These are phyloP conservation scores for Heterotilapia buettikoferi DNA, from an alignment of 2,113 vertebrate species.

Conservation along the genomic window DNA sequence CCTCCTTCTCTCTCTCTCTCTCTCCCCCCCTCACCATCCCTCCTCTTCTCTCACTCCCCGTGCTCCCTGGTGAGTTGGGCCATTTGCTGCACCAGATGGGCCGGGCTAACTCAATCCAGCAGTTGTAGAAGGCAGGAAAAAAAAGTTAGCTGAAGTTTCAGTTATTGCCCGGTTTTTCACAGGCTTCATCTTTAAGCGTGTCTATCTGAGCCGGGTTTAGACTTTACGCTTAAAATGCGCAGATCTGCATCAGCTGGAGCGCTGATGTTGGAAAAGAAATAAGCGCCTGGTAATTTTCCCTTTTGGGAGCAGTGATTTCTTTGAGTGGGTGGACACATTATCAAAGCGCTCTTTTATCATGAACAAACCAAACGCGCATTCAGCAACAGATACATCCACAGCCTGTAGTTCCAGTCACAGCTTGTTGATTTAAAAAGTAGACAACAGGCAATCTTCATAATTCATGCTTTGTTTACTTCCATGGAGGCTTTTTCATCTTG, in stretches of 20 bases:
- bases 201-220: background rate
- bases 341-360: background rate
- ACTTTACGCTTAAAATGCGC: background rate
- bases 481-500: background rate
- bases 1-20: background rate
- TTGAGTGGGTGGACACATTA: background rate
- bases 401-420: background rate
- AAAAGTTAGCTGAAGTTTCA: constrained; percentile 60
- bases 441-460: constrained; percentile 13
- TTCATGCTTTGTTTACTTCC: constrained; percentile 15
- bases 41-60: constrained; percentile 37
- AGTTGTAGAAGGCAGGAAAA: background rate
- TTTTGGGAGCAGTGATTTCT: background rate
- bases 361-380: background rate
- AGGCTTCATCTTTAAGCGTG: background rate
- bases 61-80: constrained; percentile 64
- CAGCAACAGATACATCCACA: background rate
- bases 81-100: constrained; percentile 74
- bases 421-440: background rate
- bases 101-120: constrained; percentile 62
- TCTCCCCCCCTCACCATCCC: background rate
- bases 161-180: constrained; percentile 39
- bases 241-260: background rate
- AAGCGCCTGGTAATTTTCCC: background rate
- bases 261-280: background rate